phyloP scores from a whole-genome alignment of 37 sponge, comb jelly and placozoan genomes.

The Beroe forskalii region DNA sequence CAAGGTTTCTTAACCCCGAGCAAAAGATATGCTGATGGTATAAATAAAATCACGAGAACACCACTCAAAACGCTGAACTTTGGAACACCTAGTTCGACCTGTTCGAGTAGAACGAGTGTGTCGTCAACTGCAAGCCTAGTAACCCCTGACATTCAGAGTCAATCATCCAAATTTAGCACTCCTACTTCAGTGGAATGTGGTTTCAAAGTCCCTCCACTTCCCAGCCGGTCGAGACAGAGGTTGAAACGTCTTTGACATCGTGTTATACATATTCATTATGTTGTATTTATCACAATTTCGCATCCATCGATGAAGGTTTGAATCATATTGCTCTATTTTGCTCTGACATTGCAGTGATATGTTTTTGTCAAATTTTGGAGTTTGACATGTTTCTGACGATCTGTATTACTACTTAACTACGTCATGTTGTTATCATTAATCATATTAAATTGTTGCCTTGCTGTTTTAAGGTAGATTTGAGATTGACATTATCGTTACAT shows the following conservation, averaged over 20 bases:
- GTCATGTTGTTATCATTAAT: too few species aligned
- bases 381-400: too few species aligned
- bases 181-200: not conserved
- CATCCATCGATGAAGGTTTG: too few species aligned
- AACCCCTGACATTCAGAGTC: not conserved
- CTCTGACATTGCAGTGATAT: too few species aligned
- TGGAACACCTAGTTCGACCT: slow-evolving; percentile 38
- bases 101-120: slow-evolving; percentile 36
- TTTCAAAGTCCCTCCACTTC: not conserved
- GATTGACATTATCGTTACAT: not conserved
- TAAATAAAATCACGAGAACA: not conserved
- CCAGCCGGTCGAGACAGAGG: not conserved
- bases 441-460: not conserved
- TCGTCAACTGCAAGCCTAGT: slow-evolving; percentile 12
- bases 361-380: too few species aligned
- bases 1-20: not conserved
- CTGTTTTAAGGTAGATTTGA: not conserved
- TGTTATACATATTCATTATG: too few species aligned
- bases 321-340: too few species aligned
- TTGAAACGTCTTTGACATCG: not conserved
- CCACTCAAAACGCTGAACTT: slow-evolving; percentile 34
- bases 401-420: too few species aligned
- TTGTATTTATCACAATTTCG: too few species aligned
- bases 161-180: not conserved
- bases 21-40: not conserved